These are phyloP conservation scores for Conus betulinus DNA, from an alignment of 1,140 invertebrate species.

Conservation along the genomic window DNA sequence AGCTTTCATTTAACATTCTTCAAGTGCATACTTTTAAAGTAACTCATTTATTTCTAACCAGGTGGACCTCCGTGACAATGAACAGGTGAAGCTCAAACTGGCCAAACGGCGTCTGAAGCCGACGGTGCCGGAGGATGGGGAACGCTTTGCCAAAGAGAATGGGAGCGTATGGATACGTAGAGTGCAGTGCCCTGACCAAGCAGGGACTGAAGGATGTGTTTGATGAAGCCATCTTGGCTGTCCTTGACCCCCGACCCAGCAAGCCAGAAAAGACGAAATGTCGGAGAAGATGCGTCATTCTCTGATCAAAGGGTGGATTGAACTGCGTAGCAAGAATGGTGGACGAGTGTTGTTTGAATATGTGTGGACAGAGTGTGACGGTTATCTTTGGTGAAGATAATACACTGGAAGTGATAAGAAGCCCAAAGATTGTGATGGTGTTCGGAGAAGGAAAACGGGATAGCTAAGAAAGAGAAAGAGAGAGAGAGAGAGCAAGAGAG, in stretches of 20 bases:
- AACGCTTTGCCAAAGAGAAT: conserved; percentile 80
- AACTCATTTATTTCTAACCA: conserved; percentile 80
- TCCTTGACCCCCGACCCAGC: conserved; percentile 33
- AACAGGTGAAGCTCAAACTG: conserved; percentile 84
- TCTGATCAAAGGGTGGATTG: neutral
- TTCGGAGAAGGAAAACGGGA: neutral
- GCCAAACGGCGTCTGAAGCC: conserved; percentile 91
- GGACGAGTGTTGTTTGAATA: neutral
- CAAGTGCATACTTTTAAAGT: conserved; percentile 86
- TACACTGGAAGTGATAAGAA: neutral
- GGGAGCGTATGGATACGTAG: conserved; percentile 91
- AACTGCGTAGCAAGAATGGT: neutral
- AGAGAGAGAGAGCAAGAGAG: conserved; percentile 5
- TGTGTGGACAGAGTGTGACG: neutral
- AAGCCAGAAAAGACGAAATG: conserved; percentile 33
- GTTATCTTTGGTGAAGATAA: neutral
- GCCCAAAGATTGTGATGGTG: neutral
- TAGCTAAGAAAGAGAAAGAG: neutral
- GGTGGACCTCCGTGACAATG: conserved; percentile 68
- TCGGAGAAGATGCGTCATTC: conserved; percentile 33
- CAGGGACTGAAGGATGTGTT: conserved; percentile 68
- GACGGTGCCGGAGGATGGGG: conserved; percentile 85
- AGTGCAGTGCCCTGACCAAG: conserved; percentile 87
- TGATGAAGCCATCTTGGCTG: conserved; percentile 58
- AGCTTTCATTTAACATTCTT: conserved; percentile 76